phyloP scores from a whole-genome alignment of 1,140 invertebrate species.

The Odontomachus brunneus region DNA sequence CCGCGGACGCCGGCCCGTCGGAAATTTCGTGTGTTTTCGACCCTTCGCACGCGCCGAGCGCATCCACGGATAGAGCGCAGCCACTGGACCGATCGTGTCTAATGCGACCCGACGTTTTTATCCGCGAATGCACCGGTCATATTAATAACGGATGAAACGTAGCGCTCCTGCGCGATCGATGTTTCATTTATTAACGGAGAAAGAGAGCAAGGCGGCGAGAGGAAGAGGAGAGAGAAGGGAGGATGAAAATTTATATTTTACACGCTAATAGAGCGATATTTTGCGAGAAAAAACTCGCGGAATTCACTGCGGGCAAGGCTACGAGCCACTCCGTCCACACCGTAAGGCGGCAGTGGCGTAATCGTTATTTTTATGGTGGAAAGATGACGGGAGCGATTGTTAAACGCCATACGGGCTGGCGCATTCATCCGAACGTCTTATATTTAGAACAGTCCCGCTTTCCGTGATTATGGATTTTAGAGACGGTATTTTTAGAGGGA shows the following conservation, averaged over 20 bases:
- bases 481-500: conserved; percentile 66
- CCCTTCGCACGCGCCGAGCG: background rate
- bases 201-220: background rate
- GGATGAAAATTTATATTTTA: background rate
- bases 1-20: background rate
- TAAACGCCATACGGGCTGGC: background rate
- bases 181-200: conserved; percentile 14
- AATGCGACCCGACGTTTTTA: conserved; percentile 21
- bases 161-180: background rate
- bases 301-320: background rate
- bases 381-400: background rate
- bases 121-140: background rate
- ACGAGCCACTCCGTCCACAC: background rate
- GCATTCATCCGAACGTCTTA: background rate
- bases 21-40: conserved; percentile 53
- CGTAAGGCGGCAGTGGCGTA: background rate
- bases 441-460: conserved; percentile 33
- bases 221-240: background rate
- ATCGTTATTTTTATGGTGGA: conserved; percentile 39
- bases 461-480: conserved; percentile 39
- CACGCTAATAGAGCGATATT: background rate
- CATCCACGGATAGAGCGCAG: background rate
- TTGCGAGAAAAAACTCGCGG: background rate
- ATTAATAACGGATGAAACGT: conserved; percentile 25
- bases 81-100: background rate